A percentile compares a stretch with the other conserved stretches of the same genome.
Evolutionary conservation across 2,113 vertebrate genomes (phyloP).

Genomic region (Budorcas taxicolor): DNA sequence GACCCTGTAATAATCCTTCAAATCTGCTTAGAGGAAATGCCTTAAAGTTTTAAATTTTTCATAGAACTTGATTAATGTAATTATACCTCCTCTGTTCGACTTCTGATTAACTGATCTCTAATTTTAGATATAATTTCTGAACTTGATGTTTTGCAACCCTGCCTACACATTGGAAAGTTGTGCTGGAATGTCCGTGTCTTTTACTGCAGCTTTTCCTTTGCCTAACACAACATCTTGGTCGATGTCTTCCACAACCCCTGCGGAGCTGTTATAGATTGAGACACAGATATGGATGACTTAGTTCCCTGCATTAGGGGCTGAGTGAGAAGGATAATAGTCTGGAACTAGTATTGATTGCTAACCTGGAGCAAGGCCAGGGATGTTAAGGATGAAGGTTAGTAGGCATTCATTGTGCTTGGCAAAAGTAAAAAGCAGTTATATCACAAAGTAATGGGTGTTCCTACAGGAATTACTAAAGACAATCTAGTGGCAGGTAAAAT

Average conservation of each 20-base stretch:
- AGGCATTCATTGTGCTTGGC: neutral
- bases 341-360: neutral
- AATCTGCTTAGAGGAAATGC: neutral
- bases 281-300: neutral
- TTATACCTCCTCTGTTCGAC: neutral
- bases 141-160: neutral
- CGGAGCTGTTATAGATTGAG: neutral
- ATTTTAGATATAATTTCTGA: neutral
- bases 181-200: neutral
- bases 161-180: neutral
- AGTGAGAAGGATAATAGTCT: neutral
- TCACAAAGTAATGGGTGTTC: neutral
- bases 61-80: neutral
- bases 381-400: neutral
- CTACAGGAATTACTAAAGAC: neutral
- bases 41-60: neutral
- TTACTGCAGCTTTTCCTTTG: neutral
- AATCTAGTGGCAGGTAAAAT: neutral
- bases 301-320: neutral
- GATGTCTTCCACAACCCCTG: neutral
- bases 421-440: neutral
- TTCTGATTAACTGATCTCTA: neutral
- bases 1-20: neutral
- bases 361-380: neutral
- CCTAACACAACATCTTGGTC: neutral